Percentiles rank a stretch among this genome's conserved stretches.
phyloP scores from a whole-genome alignment of 1,140 invertebrate species.

The Rhopalosiphum maidis region DNA sequence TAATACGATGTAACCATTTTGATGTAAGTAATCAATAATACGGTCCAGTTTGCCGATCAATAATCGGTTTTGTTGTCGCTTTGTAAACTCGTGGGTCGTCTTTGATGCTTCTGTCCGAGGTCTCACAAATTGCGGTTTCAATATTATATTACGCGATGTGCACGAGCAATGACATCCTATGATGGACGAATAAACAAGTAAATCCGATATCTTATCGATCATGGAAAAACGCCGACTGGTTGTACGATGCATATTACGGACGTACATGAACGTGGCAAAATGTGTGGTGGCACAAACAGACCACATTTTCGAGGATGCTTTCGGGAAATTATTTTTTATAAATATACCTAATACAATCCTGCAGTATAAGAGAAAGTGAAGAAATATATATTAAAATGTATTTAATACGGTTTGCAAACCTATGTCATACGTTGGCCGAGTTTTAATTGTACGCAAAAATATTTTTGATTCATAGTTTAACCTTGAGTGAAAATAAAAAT shows the following conservation, averaged over 20 bases:
- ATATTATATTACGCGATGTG: neutral
- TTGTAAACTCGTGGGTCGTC: neutral
- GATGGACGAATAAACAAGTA: too few species aligned
- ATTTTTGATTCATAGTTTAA: neutral
- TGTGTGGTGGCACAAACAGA: too few species aligned
- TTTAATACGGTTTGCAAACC: neutral
- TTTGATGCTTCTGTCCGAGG: neutral
- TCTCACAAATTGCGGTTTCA: neutral
- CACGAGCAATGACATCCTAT: neutral
- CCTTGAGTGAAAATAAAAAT: too few species aligned
- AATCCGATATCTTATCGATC: too few species aligned
- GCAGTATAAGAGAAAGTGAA: too few species aligned
- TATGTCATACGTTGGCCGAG: neutral
- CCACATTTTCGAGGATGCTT: too few species aligned
- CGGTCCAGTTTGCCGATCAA: neutral
- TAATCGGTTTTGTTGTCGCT: neutral
- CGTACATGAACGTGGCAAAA: too few species aligned
- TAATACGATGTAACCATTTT: neutral
- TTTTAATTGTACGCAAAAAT: neutral
- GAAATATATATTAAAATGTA: neutral
- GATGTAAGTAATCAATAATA: neutral
- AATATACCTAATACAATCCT: too few species aligned
- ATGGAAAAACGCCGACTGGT: too few species aligned
- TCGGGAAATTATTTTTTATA: too few species aligned
- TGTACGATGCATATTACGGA: too few species aligned